Evolutionary conservation across 53 echinoderm and acorn worm species (phyloP), one percentile per base, ranked within the genome.

Genomic region (Holothuria leucospilota): DNA sequence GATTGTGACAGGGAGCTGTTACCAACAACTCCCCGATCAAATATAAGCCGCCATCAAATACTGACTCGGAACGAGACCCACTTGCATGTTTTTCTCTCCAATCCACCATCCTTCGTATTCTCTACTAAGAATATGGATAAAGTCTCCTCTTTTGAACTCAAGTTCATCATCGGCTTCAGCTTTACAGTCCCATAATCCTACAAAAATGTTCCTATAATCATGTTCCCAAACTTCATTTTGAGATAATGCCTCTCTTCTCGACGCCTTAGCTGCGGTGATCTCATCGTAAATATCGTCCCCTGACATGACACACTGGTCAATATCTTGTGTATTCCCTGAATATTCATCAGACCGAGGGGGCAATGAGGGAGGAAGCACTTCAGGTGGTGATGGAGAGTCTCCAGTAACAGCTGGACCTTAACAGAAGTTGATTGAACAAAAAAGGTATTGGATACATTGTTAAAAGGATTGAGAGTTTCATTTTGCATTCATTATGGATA

Each of bases 81-180:
- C 92, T 39, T 93, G 91, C 29, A 86, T 87, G 39, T 95, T 92
- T 84, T 85, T 97, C 84, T 97, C 97, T 21, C 95, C 97, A 27
- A 95, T 85, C 97, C 97, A 97, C 95, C 97, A 97, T 29, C 88
- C 93, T 20, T 90, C 93, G 82, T 91, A 95, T 73, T 95, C 92
- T 56, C 86, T 87, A 82, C 93, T 97, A 39, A 97, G 83, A 62
- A 97, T 95, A 64, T 97, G 95, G 12, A 97, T 88, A 59, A 97
- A 85, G 46, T 97, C 97, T 25, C 97, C 97, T 86, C 95, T 79
- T 56, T 78, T 87, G 62, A 97, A 95, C 24, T 30, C 87, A 56
- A 97, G 77, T 65, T 97, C 97, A 62, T 97, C 89, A 5, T 93
- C 89, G 49, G 89, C 90, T 52, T 91, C 89, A 0, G 92, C 84